Conservation (phyloP, 2,113 vertebrate genomes). For the Ariopsis seemanni region DNA sequence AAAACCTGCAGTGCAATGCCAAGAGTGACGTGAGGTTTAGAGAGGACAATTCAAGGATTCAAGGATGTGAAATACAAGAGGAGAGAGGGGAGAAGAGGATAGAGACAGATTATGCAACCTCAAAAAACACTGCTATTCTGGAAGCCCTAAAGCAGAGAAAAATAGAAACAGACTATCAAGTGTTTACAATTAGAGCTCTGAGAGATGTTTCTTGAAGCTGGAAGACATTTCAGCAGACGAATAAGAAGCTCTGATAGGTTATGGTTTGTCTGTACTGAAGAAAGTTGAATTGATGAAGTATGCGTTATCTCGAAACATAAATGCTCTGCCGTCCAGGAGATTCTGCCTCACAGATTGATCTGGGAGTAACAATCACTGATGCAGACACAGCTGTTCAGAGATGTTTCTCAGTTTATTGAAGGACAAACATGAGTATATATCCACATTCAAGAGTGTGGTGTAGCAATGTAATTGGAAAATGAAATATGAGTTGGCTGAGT, state of each 20-base stretch:
- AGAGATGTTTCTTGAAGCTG: background rate
- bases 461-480: too few relatives aligned
- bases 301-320: too few relatives aligned
- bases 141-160: background rate
- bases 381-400: too few relatives aligned
- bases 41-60: background rate
- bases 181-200: background rate
- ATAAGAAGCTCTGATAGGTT: background rate
- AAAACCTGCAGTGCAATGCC: background rate
- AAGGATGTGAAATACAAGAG: slow-evolving; percentile 7
- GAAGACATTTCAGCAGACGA: background rate
- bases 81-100: background rate
- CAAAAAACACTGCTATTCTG: background rate
- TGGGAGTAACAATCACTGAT: too few relatives aligned
- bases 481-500: too few relatives aligned
- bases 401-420: too few relatives aligned
- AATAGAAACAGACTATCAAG: background rate
- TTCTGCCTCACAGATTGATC: too few relatives aligned
- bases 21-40: background rate
- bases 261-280: too few relatives aligned
- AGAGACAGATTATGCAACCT: background rate
- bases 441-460: too few relatives aligned
- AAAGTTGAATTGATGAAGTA: too few relatives aligned
- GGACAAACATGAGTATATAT: too few relatives aligned
- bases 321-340: too few relatives aligned